These are phyloP conservation scores for Atlantisia rogersi DNA, from an alignment of 2,113 vertebrate species.

Conservation along the genomic window DNA sequence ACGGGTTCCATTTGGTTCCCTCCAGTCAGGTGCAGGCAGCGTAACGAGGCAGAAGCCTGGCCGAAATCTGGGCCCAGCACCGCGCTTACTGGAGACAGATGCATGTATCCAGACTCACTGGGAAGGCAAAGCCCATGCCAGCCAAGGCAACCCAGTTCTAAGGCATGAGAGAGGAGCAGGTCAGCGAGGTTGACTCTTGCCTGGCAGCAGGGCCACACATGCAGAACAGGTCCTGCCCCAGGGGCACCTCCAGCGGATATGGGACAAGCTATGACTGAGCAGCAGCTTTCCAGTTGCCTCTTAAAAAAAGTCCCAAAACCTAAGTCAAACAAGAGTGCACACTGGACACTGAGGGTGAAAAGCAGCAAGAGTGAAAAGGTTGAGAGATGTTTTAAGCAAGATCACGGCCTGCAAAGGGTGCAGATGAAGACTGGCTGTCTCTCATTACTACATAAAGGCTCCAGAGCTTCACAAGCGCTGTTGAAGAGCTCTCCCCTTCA, in stretches of 20 bases:
- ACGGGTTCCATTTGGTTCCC: no score
- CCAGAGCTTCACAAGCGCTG: no score
- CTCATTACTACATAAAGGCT: no score
- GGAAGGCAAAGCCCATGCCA: not conserved
- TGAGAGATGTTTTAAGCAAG: not conserved
- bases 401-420: not conserved
- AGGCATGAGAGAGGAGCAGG: not conserved
- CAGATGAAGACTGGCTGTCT: not conserved
- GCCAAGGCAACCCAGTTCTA: not conserved
- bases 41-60: not conserved
- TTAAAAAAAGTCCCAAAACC: accelerated
- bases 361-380: not conserved
- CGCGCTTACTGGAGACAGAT: not conserved
- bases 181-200: not conserved
- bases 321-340: not conserved
- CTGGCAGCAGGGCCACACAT: not conserved
- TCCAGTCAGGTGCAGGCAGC: no score
- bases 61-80: not conserved
- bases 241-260: not conserved
- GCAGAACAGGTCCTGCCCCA: not conserved
- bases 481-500: not conserved
- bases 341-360: not conserved
- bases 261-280: not conserved
- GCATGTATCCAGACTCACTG: not conserved
- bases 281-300: accelerated